Evolutionary conservation across 2,888 invertebrate genomes (phyloP).

Genomic region (Sipha maydis): DNA sequence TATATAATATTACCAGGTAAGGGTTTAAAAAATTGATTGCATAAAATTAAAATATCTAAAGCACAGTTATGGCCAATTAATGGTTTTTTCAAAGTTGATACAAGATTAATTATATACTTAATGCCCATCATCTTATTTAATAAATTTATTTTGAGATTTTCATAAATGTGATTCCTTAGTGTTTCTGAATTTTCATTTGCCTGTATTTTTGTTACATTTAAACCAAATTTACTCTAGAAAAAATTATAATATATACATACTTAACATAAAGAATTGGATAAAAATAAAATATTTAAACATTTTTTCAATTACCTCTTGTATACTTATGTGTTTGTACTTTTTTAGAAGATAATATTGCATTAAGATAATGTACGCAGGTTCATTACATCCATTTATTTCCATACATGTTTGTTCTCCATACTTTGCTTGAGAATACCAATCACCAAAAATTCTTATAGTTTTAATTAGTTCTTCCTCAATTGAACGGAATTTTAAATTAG

Average conservation of each 20-base stretch:
- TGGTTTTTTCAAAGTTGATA: constrained; percentile 75
- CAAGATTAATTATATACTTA: constrained; percentile 71
- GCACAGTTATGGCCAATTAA: constrained; percentile 81
- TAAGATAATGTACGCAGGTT: constrained; percentile 33
- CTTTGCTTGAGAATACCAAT: constrained; percentile 37
- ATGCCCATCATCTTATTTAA: constrained; percentile 51
- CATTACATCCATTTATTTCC: constrained; percentile 36
- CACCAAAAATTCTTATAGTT: constrained; percentile 26
- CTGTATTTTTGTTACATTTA: constrained; percentile 47
- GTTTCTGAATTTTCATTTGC: background rate
- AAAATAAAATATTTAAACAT: background rate
- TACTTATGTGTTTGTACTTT: constrained; percentile 22
- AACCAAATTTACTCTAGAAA: constrained; percentile 10
- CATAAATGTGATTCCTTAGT: background rate
- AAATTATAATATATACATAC: background rate
- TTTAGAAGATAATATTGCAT: constrained; percentile 45
- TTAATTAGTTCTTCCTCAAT: constrained; percentile 38
- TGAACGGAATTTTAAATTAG: constrained; percentile 15
- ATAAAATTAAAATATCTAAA: constrained; percentile 76
- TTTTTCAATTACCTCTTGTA: constrained; percentile 36
- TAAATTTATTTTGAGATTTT: constrained; percentile 34
- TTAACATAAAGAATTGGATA: background rate
- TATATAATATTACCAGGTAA: constrained; percentile 71
- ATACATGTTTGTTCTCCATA: constrained; percentile 33
- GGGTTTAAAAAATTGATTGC: constrained; percentile 78